Conservation (phyloP, 1,140 invertebrate species). For the Nymphalis io region DNA sequence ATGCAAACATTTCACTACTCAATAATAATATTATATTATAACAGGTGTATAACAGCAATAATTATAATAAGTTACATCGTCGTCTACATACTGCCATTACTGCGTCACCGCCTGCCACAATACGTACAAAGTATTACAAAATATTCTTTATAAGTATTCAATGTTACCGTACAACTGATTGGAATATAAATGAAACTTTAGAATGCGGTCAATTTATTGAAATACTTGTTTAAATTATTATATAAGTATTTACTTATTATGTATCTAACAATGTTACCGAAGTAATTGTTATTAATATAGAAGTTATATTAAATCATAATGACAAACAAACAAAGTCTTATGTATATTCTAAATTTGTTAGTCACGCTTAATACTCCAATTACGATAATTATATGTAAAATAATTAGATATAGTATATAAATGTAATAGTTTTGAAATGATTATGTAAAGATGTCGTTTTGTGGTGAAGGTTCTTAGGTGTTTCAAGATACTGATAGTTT, state of each 20-base stretch:
- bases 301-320: background rate
- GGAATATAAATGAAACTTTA: background rate
- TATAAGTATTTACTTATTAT: background rate
- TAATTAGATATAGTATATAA: background rate
- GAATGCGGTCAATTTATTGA: background rate
- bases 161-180: background rate
- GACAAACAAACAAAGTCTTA: slow-evolving; percentile 3
- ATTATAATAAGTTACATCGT: slow-evolving; percentile 3
- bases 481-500: no score
- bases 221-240: background rate
- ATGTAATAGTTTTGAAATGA: background rate
- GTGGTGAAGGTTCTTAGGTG: no score
- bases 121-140: slow-evolving; percentile 20
- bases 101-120: slow-evolving; percentile 28
- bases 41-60: slow-evolving; percentile 11
- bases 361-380: slow-evolving; percentile 1
- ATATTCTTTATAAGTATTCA: slow-evolving; percentile 1
- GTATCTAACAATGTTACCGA: background rate
- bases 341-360: slow-evolving; percentile 10
- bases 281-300: background rate
- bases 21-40: slow-evolving; percentile 12
- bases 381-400: background rate
- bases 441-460: no score
- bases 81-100: slow-evolving; percentile 26
- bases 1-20: slow-evolving; percentile 1